These are phyloP conservation scores for Pseudoatta argentina DNA, from an alignment of 1,140 invertebrate species.

Conservation along the genomic window DNA sequence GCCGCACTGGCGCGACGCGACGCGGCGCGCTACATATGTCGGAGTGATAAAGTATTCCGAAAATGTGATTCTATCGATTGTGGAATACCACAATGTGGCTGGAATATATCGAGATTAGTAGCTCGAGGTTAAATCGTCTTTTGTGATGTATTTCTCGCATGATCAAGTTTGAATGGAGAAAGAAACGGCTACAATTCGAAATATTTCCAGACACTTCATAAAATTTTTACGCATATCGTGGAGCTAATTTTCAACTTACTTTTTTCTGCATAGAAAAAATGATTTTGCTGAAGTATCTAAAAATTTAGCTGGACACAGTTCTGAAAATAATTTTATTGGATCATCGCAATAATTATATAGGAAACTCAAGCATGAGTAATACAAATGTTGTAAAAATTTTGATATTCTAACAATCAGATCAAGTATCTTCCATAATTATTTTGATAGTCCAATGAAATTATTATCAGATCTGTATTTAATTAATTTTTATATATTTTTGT, in stretches of 20 bases:
- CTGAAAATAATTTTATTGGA: no score
- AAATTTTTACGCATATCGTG: not conserved
- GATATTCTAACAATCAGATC: no score
- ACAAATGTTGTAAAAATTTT: no score
- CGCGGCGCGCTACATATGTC: not conserved
- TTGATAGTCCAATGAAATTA: no score
- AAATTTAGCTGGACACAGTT: no score
- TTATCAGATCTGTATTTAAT: no score
- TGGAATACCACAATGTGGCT: slow-evolving; percentile 3
- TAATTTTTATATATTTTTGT: no score
- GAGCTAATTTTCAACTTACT: not conserved
- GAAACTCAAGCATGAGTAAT: not conserved
- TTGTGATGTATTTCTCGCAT: slow-evolving; percentile 22
- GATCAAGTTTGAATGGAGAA: slow-evolving; percentile 5
- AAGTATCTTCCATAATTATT: no score
- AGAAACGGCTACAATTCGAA: not conserved
- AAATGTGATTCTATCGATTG: slow-evolving; percentile 34
- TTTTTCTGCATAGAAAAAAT: not conserved
- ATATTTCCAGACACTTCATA: not conserved
- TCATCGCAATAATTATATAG: no score
- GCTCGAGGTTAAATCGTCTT: slow-evolving; percentile 26
- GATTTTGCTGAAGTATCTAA: no score
- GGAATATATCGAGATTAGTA: not conserved
- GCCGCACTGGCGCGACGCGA: no score
- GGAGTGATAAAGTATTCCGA: slow-evolving; percentile 36